Evolutionary conservation across 2,113 vertebrate genomes (phyloP), one percentile per base, ranked within the genome.

Genomic region (Neodon shergylaensis): DNA sequence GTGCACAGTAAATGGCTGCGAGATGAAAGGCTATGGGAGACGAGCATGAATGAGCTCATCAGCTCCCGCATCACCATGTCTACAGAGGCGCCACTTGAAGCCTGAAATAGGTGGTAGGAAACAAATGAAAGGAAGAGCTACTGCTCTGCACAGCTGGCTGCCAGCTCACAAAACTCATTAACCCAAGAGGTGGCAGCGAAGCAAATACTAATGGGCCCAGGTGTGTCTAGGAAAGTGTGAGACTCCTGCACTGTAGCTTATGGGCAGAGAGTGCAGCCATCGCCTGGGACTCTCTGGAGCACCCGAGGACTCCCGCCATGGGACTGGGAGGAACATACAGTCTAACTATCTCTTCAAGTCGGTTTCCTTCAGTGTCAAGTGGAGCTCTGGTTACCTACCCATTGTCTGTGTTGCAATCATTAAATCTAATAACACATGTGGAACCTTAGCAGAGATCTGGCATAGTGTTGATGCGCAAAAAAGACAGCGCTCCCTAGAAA

Each of bases 101-200:
- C 87, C 93, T 94, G 95, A 93, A 96, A 97, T 42, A 96, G 96
- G 97, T 96, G 83, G 95, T 97, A 96, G 97, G 92, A 97, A 94
- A 96, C 97, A 97, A 98, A 96, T 77, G 83, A 88, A 92, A 97
- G 90, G 93, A 93, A 95, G 93, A 94, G 73, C 83, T 66, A 63
- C 92, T 87, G 87, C 94, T 96, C 72, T 61, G 89, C 96, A 95
- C 93, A 98, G 97, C 97, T 97, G 96, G 97, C 91, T 90, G 95
- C 95, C 95, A 85, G 94, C 94, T 97, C 96, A 92, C 91, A 96
- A 95, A 97, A 96, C 94, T 97, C 95, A 96, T 97, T 97, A 97
- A 96, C 97, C 93, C 94, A 93, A 92, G 93, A 94, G 97, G 96
- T 92, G 93, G 93, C 91, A 52, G 11, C 72, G 94, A 95, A 77